Evolutionary conservation across 2,888 invertebrate genomes (phyloP).

Genomic region (Unio delphinus): DNA sequence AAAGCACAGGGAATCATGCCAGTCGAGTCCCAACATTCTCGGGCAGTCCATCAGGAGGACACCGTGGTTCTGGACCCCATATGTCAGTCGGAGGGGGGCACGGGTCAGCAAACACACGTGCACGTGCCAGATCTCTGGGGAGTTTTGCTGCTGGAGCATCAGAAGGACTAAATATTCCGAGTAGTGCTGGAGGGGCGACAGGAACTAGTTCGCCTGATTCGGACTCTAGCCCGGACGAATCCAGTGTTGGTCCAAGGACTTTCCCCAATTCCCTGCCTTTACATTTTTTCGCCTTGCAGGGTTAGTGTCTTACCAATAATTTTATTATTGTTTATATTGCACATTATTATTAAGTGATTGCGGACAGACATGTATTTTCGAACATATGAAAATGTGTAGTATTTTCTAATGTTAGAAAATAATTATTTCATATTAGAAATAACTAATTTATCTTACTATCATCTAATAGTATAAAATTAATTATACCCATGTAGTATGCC

Average conservation of each 20-base stretch:
- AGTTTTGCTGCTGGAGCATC: constrained; percentile 57
- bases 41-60: constrained; percentile 52
- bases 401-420: too few relatives aligned
- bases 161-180: constrained; percentile 61
- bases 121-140: constrained; percentile 64
- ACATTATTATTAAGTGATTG: not conserved
- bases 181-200: constrained; percentile 49
- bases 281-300: constrained; percentile 67
- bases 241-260: constrained; percentile 42
- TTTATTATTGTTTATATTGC: constrained; percentile 4
- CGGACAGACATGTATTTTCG: too few relatives aligned
- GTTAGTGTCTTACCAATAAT: constrained; percentile 36
- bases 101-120: constrained; percentile 42
- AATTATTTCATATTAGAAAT: too few relatives aligned
- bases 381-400: too few relatives aligned
- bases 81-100: constrained; percentile 46
- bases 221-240: constrained; percentile 68
- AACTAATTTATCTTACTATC: too few relatives aligned
- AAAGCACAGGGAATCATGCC: constrained; percentile 52
- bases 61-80: constrained; percentile 50
- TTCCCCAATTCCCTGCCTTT: constrained; percentile 65
- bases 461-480: too few relatives aligned
- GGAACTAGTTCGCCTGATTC: constrained; percentile 66
- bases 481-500: too few relatives aligned
- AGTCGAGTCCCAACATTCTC: constrained; percentile 63